A percentile compares a stretch with the other conserved stretches of the same genome.
These are phyloP conservation scores for Arctocebus calabarensis DNA, from an alignment of 2,797 vertebrate genomes.

Conservation along the genomic window DNA sequence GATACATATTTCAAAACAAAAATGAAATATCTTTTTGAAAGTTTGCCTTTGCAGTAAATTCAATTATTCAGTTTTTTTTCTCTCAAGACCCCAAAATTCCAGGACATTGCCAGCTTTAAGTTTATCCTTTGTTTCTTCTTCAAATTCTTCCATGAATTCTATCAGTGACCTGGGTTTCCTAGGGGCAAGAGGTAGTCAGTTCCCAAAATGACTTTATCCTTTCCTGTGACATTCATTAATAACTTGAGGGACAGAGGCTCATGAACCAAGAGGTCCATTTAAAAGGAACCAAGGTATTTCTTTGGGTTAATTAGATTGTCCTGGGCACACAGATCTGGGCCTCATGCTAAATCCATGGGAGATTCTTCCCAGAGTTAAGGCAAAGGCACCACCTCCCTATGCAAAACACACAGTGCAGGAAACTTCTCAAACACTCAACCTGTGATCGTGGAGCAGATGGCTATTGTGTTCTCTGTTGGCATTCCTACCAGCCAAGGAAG, in stretches of 20 bases:
- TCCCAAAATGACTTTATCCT: conserved; percentile 83
- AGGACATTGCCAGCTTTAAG: conserved; percentile 95
- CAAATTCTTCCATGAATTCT: no score
- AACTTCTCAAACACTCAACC: conserved; percentile 96
- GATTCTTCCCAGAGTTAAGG: conserved; percentile 96
- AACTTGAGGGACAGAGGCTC: conserved; percentile 93
- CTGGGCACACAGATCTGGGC: conserved; percentile 96
- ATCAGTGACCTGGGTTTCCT: no score
- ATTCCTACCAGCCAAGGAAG: conserved; percentile 89
- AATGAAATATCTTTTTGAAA: conserved; percentile 3
- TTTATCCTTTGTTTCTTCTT: conserved; percentile 89
- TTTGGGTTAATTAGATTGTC: conserved; percentile 92
- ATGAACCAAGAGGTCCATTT: conserved; percentile 97
- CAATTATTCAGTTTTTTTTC: conserved; percentile 91
- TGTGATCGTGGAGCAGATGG: conserved; percentile 98
- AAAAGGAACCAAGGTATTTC: conserved; percentile 96
- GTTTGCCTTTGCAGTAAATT: conserved; percentile 67
- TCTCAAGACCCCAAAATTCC: conserved; percentile 94
- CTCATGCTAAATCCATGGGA: conserved; percentile 95
- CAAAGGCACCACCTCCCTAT: conserved; percentile 98
- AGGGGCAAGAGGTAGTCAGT: no score
- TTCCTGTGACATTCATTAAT: conserved; percentile 93
- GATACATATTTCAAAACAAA: conserved; percentile 47
- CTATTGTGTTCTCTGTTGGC: conserved; percentile 96
- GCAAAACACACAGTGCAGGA: conserved; percentile 98